These are phyloP conservation scores for Lipophrys pholis DNA, from an alignment of 2,113 vertebrate species.

Conservation along the genomic window DNA sequence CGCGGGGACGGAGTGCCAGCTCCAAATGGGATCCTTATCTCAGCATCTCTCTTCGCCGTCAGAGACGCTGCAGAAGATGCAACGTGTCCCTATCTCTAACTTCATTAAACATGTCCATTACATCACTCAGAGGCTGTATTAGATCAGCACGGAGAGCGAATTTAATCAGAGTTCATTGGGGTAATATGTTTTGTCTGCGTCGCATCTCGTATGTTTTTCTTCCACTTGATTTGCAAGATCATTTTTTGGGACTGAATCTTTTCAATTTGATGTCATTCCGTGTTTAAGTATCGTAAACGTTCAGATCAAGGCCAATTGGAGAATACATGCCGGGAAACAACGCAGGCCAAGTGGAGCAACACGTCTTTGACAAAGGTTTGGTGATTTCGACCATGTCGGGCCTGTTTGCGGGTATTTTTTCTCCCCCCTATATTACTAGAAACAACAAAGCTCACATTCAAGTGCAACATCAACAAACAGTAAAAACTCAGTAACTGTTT, in stretches of 20 bases:
- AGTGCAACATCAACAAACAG: no score
- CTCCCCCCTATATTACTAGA: no score
- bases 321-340: no score
- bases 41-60: slow-evolving; percentile 60
- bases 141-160: slow-evolving; percentile 58
- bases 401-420: no score
- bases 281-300: no score
- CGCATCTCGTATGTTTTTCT: slow-evolving; percentile 40
- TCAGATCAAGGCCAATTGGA: no score
- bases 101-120: slow-evolving; percentile 75
- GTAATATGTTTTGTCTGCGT: slow-evolving; percentile 50
- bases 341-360: no score
- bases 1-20: slow-evolving; percentile 48
- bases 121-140: slow-evolving; percentile 69
- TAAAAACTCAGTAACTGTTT: no score
- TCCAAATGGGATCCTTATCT: slow-evolving; percentile 72
- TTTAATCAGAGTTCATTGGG: slow-evolving; percentile 66
- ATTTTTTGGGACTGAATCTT: neutral
- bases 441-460: no score
- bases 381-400: no score
- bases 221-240: slow-evolving; percentile 25
- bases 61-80: slow-evolving; percentile 57
- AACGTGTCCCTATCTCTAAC: slow-evolving; percentile 63
- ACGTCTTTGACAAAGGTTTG: no score
- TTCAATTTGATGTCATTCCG: no score